phyloP scores from a whole-genome alignment of 1,140 invertebrate genomes.

The Tetramorium simillimum region DNA sequence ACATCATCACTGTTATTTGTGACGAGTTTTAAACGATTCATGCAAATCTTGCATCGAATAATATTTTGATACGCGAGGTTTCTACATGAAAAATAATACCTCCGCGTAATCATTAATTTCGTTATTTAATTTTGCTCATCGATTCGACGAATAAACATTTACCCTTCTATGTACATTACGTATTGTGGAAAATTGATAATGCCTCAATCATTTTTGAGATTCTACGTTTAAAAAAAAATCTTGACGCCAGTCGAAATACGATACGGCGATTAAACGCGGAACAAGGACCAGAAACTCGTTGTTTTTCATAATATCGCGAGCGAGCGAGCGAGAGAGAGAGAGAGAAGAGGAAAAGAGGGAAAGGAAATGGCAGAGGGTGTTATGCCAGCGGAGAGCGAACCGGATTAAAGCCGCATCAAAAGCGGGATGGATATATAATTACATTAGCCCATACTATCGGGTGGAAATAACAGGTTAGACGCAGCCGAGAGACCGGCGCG shows the following conservation, averaged over 20 bases:
- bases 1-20: background rate
- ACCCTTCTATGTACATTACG: conserved; percentile 22
- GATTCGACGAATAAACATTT: conserved; percentile 2
- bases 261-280: conserved; percentile 23
- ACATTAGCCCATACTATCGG: conserved; percentile 81
- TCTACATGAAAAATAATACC: conserved; percentile 13
- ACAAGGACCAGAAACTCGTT: conserved; percentile 55
- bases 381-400: conserved; percentile 61
- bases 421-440: conserved; percentile 84
- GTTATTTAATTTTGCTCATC: conserved; percentile 44
- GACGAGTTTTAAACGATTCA: background rate
- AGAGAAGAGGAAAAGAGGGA: background rate
- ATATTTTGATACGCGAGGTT: background rate
- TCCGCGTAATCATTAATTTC: conserved; percentile 26
- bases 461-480: conserved; percentile 83
- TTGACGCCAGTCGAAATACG: conserved; percentile 27
- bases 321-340: background rate
- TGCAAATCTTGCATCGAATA: conserved; percentile 1
- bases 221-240: conserved; percentile 18
- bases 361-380: conserved; percentile 38
- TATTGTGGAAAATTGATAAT: conserved; percentile 30
- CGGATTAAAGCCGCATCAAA: conserved; percentile 83
- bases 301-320: conserved; percentile 27
- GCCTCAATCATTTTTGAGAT: conserved; percentile 36
- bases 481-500: conserved; percentile 67